These are phyloP conservation scores for Poeciliopsis turrubarensis DNA, from an alignment of 2,113 vertebrate genomes.

Conservation along the genomic window DNA sequence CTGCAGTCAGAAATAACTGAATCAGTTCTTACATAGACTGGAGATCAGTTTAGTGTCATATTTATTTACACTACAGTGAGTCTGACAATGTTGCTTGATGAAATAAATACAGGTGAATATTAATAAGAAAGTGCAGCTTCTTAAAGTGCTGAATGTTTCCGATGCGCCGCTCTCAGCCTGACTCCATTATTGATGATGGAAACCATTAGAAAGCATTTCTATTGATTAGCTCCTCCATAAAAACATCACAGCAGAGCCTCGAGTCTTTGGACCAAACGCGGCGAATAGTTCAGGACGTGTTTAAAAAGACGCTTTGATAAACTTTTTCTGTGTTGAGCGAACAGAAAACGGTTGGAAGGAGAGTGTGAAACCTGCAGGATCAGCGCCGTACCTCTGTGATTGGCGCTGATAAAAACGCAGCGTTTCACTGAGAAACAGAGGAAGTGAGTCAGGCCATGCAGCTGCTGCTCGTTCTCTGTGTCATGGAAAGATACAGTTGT, in stretches of 20 bases:
- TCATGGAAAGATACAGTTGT: background rate
- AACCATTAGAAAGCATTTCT: conserved; percentile 63
- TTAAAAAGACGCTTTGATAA: background rate
- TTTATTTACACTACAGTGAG: background rate
- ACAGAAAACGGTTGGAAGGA: background rate
- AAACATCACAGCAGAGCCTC: conserved; percentile 23
- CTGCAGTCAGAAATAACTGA: background rate
- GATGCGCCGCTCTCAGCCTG: conserved; percentile 20
- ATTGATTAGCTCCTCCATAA: conserved; percentile 56
- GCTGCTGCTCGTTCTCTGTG: background rate
- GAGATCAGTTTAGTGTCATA: background rate
- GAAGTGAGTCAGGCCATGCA: background rate
- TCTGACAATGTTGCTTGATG: background rate
- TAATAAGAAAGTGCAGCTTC: conserved; percentile 25
- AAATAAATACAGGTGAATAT: conserved; percentile 35
- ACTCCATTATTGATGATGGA: conserved; percentile 74
- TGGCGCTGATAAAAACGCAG: background rate
- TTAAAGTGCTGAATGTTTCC: conserved; percentile 20
- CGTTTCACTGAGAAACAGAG: background rate
- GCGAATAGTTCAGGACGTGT: background rate
- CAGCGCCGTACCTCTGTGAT: too few relatives aligned
- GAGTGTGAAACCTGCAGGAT: too few relatives aligned
- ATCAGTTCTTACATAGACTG: background rate
- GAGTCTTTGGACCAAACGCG: conserved; percentile 17
- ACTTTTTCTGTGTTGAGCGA: background rate